Percentiles rank a stretch among this genome's conserved stretches.
phyloP scores from a whole-genome alignment of 2,888 invertebrate genomes.

The Pimpla rufipes region DNA sequence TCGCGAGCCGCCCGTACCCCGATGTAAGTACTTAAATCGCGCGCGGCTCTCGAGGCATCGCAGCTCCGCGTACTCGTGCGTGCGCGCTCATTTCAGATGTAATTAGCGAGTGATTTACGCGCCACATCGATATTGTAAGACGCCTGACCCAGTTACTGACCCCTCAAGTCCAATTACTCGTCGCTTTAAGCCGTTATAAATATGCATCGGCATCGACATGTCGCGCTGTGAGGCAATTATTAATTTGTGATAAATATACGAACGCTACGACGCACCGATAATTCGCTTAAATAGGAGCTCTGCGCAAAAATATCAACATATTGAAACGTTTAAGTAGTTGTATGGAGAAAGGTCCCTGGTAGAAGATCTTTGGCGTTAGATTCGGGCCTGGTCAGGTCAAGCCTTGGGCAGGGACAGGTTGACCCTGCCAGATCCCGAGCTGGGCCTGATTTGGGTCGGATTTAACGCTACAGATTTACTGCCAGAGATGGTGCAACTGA shows the following conservation, averaged over 20 bases:
- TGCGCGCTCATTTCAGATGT: slow-evolving; percentile 74
- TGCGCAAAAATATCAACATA: neutral
- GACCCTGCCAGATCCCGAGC: too few species aligned
- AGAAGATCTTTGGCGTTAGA: too few species aligned
- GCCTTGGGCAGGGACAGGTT: too few species aligned
- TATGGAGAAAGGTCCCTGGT: too few species aligned
- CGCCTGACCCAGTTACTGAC: slow-evolving; percentile 45
- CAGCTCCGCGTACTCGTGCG: neutral
- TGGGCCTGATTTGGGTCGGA: too few species aligned
- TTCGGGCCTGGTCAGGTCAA: too few species aligned
- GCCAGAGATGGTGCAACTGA: too few species aligned
- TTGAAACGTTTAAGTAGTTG: neutral
- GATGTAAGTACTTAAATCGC: slow-evolving; percentile 15
- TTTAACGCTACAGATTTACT: too few species aligned
- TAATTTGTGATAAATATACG: neutral
- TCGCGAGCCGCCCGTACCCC: slow-evolving; percentile 6
- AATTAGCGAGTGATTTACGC: slow-evolving; percentile 80
- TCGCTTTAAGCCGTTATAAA: slow-evolving; percentile 7
- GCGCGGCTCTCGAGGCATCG: neutral
- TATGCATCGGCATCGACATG: neutral
- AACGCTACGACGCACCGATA: neutral
- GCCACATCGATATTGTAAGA: slow-evolving; percentile 70
- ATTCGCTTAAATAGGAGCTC: neutral
- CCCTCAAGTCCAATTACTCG: slow-evolving; percentile 38
- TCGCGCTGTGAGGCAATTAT: neutral